These are phyloP conservation scores for Melanostoma scalare DNA, from an alignment of 2,888 invertebrate species.

Conservation along the genomic window DNA sequence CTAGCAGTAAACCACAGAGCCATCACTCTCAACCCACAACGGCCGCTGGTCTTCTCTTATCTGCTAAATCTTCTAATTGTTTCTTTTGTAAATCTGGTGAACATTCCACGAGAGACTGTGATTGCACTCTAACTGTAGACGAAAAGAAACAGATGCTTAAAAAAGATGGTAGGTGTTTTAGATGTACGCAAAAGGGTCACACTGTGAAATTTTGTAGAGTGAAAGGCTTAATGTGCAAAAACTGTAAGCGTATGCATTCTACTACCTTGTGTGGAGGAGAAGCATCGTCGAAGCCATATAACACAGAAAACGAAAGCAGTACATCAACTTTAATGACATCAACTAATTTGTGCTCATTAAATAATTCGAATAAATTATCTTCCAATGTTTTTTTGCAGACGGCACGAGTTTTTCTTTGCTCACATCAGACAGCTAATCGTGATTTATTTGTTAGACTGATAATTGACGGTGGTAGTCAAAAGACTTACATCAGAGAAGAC, in stretches of 20 bases:
- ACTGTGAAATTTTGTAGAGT: slow-evolving; percentile 11
- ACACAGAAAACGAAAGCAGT: not conserved
- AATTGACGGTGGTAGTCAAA: slow-evolving; percentile 26
- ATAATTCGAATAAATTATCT: too few species aligned
- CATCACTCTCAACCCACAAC: not conserved
- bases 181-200: slow-evolving; percentile 12
- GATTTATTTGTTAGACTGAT: slow-evolving; percentile 21
- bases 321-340: not conserved
- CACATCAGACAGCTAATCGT: not conserved
- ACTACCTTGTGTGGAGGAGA: slow-evolving; percentile 7
- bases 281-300: not conserved
- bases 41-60: slow-evolving; percentile 14
- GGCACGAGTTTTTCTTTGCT: slow-evolving; percentile 5
- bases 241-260: slow-evolving; percentile 5
- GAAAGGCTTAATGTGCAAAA: slow-evolving; percentile 9
- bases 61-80: not conserved
- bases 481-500: slow-evolving; percentile 4
- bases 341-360: not conserved
- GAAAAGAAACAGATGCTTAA: slow-evolving; percentile 25
- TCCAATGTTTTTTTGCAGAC: slow-evolving; percentile 6
- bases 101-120: slow-evolving; percentile 11
- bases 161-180: slow-evolving; percentile 25
- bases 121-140: not conserved
- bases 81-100: slow-evolving; percentile 25
- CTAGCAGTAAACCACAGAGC: not conserved